Conservation (phyloP, 2,888 invertebrate species). For the Drosophila paramelanica region DNA sequence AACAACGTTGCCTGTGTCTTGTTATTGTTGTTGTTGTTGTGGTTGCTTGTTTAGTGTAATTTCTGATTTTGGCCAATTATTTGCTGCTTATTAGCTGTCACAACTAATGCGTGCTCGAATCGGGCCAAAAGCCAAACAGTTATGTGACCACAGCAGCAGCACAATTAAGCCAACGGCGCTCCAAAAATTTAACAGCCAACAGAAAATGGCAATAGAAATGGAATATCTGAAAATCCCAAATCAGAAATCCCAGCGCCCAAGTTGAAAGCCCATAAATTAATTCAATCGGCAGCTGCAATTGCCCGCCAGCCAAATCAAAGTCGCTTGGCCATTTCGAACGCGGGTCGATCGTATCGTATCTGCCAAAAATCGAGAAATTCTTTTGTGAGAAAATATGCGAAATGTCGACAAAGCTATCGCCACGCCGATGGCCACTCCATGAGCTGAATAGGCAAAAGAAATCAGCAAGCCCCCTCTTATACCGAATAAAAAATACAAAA, state of each 20-base stretch:
- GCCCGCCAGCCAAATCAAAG: conserved; percentile 54
- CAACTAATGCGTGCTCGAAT: conserved; percentile 58
- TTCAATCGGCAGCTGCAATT: conserved; percentile 74
- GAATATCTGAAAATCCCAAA: conserved; percentile 36
- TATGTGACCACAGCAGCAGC: conserved; percentile 42
- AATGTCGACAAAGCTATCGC: conserved; percentile 50
- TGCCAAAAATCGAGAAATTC: conserved; percentile 59
- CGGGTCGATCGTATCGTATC: conserved; percentile 44
- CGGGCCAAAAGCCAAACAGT: conserved; percentile 63
- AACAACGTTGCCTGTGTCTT: conserved; percentile 30
- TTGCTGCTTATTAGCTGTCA: conserved; percentile 64
- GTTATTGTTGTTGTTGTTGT: not conserved
- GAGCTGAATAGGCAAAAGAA: conserved; percentile 69
- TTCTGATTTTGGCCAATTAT: conserved; percentile 54
- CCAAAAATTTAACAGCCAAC: conserved; percentile 4
- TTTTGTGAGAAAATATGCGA: conserved; percentile 79
- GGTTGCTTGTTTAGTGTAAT: conserved; percentile 50
- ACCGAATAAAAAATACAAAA: conserved; percentile 12
- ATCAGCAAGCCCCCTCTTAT: conserved; percentile 40
- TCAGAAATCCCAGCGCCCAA: conserved; percentile 43
- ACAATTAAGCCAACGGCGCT: conserved; percentile 74
- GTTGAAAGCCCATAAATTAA: conserved; percentile 69
- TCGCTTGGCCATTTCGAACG: conserved; percentile 28
- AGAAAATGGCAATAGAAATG: conserved; percentile 36
- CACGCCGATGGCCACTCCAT: conserved; percentile 45